Evolutionary conservation across 2,113 vertebrate species (phyloP).

Genomic region (Sinocyclocheilus maitianheensis): DNA sequence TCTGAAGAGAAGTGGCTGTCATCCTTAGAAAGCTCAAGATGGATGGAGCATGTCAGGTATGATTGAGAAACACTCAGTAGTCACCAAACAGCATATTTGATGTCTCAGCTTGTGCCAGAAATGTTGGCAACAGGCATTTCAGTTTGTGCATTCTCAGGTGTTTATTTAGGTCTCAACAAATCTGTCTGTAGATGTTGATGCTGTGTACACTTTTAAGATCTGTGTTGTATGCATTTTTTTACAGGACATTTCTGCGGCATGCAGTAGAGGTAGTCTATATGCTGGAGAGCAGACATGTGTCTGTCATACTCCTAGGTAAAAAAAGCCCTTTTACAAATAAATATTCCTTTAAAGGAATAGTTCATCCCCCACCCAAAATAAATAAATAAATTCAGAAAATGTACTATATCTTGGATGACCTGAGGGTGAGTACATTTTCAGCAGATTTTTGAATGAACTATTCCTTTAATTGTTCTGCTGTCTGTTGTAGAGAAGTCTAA

Average conservation of each 20-base stretch:
- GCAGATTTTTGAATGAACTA: not conserved
- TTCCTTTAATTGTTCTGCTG: not conserved
- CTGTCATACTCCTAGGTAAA: constrained; percentile 90
- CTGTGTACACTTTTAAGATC: not conserved
- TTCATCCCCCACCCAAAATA: too few species aligned
- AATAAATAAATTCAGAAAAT: too few species aligned
- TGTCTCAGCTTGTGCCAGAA: not conserved
- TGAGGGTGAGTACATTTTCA: not conserved
- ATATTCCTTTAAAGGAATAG: not conserved
- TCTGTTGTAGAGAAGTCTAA: not conserved
- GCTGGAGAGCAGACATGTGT: constrained; percentile 85
- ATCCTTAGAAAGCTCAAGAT: constrained; percentile 87
- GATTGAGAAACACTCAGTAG: constrained; percentile 44
- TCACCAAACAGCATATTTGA: constrained; percentile 3
- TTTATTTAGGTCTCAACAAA: not conserved
- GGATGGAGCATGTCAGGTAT: constrained; percentile 93
- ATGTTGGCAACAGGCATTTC: not conserved
- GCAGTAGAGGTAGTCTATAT: constrained; percentile 89
- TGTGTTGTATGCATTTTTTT: constrained; percentile 9
- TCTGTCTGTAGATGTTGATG: not conserved
- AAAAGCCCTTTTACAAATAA: not conserved
- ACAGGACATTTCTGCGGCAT: constrained; percentile 85
- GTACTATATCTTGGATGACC: too few species aligned
- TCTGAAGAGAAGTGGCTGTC: constrained; percentile 94
- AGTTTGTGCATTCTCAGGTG: not conserved